phyloP scores from a whole-genome alignment of 2,888 invertebrate species.

The Cremastinae sp. region DNA sequence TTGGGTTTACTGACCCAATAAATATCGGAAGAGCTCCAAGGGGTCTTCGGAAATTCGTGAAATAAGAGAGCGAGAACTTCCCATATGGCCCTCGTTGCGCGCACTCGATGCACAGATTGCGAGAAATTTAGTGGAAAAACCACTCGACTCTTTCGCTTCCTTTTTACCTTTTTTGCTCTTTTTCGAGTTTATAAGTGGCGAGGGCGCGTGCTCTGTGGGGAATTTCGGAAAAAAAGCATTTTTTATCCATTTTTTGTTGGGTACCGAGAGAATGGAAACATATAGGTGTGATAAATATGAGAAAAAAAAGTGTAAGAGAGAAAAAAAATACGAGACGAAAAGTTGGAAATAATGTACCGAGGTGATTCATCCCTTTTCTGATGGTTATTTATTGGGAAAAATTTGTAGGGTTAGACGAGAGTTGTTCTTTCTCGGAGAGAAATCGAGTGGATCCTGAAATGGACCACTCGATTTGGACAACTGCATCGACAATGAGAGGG shows the following conservation, averaged over 20 bases:
- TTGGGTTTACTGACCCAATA: constrained; percentile 44
- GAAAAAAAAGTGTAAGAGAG: no score
- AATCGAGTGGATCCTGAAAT: constrained; percentile 42
- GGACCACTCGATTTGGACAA: constrained; percentile 52
- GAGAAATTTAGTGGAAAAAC: constrained; percentile 34
- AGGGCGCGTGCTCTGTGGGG: background rate
- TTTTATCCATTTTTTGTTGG: background rate
- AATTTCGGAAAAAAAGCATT: constrained; percentile 9
- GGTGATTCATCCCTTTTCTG: background rate
- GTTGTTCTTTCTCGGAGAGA: constrained; percentile 21
- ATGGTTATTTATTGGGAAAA: background rate
- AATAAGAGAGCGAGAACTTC: constrained; percentile 40
- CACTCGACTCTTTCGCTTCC: constrained; percentile 17
- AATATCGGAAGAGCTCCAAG: constrained; percentile 27
- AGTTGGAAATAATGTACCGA: no score
- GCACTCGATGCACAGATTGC: constrained; percentile 33
- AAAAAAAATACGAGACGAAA: no score
- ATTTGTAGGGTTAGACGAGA: no score
- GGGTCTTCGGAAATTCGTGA: constrained; percentile 26
- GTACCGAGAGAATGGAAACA: no score
- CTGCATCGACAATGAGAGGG: constrained; percentile 24
- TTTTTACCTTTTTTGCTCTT: constrained; percentile 19
- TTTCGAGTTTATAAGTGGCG: constrained; percentile 1
- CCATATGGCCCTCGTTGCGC: constrained; percentile 43
- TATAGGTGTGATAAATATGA: no score